Conservation (phyloP, 2,888 invertebrate genomes). For the Tenthredo mesomela region DNA sequence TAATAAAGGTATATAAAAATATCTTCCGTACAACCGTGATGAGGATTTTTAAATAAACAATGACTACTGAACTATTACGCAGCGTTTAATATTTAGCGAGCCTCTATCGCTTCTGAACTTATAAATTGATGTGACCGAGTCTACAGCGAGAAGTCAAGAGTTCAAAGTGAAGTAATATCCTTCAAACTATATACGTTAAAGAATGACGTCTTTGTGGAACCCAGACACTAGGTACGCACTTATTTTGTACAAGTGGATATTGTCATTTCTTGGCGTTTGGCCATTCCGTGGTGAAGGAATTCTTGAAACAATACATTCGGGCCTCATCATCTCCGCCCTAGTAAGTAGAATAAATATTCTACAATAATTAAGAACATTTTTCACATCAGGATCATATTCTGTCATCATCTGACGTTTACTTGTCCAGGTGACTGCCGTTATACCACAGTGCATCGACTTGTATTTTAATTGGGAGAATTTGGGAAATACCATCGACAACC, state of each 20-base stretch:
- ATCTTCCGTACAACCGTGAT: not conserved
- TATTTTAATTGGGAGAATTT: not conserved
- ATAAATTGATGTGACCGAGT: not conserved
- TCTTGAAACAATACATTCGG: not conserved
- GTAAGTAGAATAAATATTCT: not conserved
- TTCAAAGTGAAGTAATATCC: not conserved
- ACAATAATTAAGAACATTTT: not conserved
- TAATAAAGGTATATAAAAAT: not conserved
- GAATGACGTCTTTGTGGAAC: not conserved
- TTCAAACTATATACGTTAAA: not conserved
- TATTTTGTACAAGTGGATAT: not conserved
- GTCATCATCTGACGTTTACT: not conserved
- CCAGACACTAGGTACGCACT: not conserved
- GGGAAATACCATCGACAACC: constrained; percentile 19
- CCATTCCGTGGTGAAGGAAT: not conserved
- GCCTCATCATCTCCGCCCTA: not conserved
- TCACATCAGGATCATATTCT: not conserved
- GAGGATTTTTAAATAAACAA: constrained; percentile 12
- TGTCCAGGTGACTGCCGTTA: not conserved
- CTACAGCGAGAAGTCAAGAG: not conserved
- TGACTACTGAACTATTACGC: not conserved
- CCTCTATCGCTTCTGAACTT: not conserved
- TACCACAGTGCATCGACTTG: constrained; percentile 12
- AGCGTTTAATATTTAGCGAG: not conserved
- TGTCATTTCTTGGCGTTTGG: constrained; percentile 32